Evolutionary conservation across 1,140 invertebrate genomes (phyloP), one percentile per base, ranked within the genome.

Genomic region (Drosophila pandora): DNA sequence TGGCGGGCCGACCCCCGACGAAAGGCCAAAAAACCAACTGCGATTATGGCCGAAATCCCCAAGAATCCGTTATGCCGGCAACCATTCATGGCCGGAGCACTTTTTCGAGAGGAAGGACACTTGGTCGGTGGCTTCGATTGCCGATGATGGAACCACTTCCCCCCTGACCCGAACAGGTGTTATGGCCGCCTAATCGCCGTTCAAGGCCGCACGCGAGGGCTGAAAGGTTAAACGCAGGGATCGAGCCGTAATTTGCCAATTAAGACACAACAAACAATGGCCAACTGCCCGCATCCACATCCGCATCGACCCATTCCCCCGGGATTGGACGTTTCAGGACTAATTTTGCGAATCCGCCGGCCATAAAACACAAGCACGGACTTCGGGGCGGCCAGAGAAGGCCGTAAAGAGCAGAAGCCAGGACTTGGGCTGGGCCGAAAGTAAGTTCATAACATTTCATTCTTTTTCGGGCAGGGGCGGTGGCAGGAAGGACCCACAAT

Each of bases 341-440:
- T 81, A 76, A 81, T 81, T 81, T 75, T 72, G 72, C 57, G 55
- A 59, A 79, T 74, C 76, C 63, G 61, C 25, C 30, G 59, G 55
- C 76, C 45, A 79, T 69, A 74, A 74, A 60, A 57, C 53, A 77
- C 55, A 56, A 65, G 49, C 52, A 41, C 23, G 21, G 50, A 61
- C 48, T 54, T 34, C 23, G 28, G 30, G n/a, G 28, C 25, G 13
- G 8, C 9, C 21, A 0, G 39, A 25, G 17, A 64, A 53, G 12
- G 49, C 25, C 10, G 49, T 37, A 68, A 64, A 64, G 12, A 65
- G 48, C 22, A 65, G 47, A 39, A 59, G 43, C 13, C 59, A 57
- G 61, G 30, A 28, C 55, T 8, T 5, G 5, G 56, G 43, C 13
- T n/a, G 22, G 28, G 25, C 39, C 41, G 0, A 25, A 28, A 55